Evolutionary conservation across 2,888 invertebrate genomes (phyloP).

Genomic region (Netelia inedita): DNA sequence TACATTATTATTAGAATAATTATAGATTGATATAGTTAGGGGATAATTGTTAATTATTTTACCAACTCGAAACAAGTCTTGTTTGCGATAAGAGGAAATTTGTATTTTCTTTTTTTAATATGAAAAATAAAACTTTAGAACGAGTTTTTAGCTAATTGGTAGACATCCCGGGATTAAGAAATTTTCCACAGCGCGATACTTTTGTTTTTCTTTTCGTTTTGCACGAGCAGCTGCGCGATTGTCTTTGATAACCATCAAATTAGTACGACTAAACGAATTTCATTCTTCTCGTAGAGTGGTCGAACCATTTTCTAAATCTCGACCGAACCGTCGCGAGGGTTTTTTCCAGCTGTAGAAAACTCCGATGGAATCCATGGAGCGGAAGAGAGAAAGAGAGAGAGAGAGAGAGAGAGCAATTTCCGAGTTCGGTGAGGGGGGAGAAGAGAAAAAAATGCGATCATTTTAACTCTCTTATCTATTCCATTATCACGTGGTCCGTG

Average conservation of each 20-base stretch:
- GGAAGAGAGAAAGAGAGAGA: not conserved
- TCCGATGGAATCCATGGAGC: not conserved
- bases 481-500: slow-evolving; percentile 9
- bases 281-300: not conserved
- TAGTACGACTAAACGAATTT: not conserved
- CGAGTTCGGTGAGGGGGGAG: not conserved
- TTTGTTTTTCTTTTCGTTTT: not conserved
- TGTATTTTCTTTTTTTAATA: no score
- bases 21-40: no score
- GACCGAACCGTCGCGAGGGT: not conserved
- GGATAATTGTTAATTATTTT: no score
- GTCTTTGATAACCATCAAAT: not conserved
- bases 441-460: not conserved
- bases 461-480: not conserved
- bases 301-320: not conserved
- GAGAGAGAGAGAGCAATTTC: not conserved
- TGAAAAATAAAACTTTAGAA: no score
- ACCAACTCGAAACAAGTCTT: no score
- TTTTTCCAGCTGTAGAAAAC: not conserved
- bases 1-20: no score
- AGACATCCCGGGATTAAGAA: not conserved
- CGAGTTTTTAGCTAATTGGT: not conserved
- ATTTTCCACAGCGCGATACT: not conserved
- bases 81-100: no score
- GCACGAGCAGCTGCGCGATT: not conserved